Base-by-base conservation (phyloP, 2,797 vertebrate genomes). In the Lithobates sylvaticus region DNA sequence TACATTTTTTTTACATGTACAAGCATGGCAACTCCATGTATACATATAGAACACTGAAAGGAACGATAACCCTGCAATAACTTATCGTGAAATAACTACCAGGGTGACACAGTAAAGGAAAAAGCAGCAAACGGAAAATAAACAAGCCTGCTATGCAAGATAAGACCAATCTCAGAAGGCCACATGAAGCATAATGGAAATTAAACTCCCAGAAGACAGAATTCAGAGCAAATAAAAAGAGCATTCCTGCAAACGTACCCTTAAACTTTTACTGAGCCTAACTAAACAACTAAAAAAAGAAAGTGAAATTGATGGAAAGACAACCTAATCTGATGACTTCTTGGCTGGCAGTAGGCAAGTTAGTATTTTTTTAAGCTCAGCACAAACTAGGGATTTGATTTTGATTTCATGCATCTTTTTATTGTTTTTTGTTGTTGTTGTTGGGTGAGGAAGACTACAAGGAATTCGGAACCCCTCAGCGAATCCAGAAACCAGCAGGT, bases 131-230 rank as follows among this genome's bases (percentile, higher is more conserved):
- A 27, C 21, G 39, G 54, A 61, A 42, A 32, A 82, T 39, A 80
- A 81, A 32, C 32, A 64, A 42, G 32, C 23, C 69, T 82, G 80
- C 36, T 73, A 15, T 29, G 26, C 16, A 27, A 27, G 80, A 82
- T 82, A 82, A 82, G 70, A 32, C 34, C 34, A 23, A 50, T 68
- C 50, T 85, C 54, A 36, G 16, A 47, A 42, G 77, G 67, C 77
- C 6, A 32, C 34, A 26, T 29, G 10, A 29, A 29, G 34, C 76
- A 78, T 39, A 42, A 67, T 77, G 58, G 61, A 78, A 78, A 78
- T 27, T 26, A 68, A 68, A 78, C 61, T 21, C n/a, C 9, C 39
- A 44, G 54, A 65, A 12, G 76, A 12, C 21, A 36, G 34, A 65
- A 78, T 67, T 15, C 15, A 36, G 61, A 34, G 50, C 50, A 47